phyloP scores from a whole-genome alignment of 1,140 invertebrate genomes.

The Lasaia peninsularis region DNA sequence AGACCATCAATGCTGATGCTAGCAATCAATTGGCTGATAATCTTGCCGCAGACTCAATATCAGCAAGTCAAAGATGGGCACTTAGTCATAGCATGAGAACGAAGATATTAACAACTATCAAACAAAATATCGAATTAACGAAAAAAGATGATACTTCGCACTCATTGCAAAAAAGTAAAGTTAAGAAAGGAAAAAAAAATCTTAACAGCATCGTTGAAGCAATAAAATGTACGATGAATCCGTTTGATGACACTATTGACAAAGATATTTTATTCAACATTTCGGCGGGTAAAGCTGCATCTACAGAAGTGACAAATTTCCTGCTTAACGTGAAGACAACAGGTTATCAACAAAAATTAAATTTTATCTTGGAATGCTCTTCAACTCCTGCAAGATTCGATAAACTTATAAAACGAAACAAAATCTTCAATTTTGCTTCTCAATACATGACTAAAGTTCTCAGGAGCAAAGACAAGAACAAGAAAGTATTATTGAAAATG shows the following conservation, averaged over 20 bases:
- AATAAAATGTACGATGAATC: conserved; percentile 35
- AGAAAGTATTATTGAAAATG: conserved; percentile 39
- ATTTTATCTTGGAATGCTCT: conserved; percentile 36
- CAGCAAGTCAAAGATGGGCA: conserved; percentile 40
- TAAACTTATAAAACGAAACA: conserved; percentile 39
- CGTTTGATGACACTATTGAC: conserved; percentile 34
- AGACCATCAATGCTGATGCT: background rate
- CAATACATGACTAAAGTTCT: conserved; percentile 23
- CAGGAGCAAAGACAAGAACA: conserved; percentile 21
- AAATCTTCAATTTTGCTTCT: conserved; percentile 41
- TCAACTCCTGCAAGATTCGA: conserved; percentile 32
- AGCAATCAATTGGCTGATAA: conserved; percentile 34
- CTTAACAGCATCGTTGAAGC: conserved; percentile 29
- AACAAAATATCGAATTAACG: conserved; percentile 20
- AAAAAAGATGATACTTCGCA: conserved; percentile 33
- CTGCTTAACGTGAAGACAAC: conserved; percentile 29
- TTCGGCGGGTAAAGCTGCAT: conserved; percentile 37
- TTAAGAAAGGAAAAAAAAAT: conserved; percentile 32
- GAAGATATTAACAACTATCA: conserved; percentile 28
- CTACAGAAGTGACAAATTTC: conserved; percentile 33
- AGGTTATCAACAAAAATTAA: conserved; percentile 35
- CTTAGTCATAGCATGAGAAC: conserved; percentile 19
- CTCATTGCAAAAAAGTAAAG: conserved; percentile 33
- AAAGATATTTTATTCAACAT: conserved; percentile 38
- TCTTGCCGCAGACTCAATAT: conserved; percentile 37